Evolutionary conservation across 2,797 vertebrate genomes (phyloP).

Genomic region (Eulemur mongoz): DNA sequence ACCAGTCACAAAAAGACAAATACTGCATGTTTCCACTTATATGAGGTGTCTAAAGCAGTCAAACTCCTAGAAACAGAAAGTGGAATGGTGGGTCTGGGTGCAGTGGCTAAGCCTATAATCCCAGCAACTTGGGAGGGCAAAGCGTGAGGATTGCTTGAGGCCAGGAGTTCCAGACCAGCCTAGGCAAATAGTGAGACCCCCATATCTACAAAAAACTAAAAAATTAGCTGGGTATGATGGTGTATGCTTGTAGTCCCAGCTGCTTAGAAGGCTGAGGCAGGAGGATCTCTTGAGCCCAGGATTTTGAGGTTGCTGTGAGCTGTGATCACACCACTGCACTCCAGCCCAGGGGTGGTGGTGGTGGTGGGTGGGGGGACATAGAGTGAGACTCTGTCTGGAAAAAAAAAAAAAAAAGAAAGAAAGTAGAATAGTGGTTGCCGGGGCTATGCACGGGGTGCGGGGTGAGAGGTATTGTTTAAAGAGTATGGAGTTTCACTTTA

Average conservation of each 20-base stretch:
- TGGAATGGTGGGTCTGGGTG: neutral
- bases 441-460: neutral
- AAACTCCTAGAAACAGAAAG: neutral
- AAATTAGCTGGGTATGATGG: neutral
- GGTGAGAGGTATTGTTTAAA: neutral
- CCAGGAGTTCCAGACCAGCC: neutral
- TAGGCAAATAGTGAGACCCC: neutral
- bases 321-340: neutral
- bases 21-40: neutral
- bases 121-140: neutral
- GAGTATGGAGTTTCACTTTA: neutral
- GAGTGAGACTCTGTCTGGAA: neutral
- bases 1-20: neutral
- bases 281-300: neutral
- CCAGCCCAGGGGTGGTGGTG: too few relatives aligned
- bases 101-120: neutral
- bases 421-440: neutral
- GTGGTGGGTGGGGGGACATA: neutral
- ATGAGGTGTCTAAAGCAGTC: neutral
- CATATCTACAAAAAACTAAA: neutral
- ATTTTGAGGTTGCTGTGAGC: neutral
- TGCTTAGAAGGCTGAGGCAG: neutral
- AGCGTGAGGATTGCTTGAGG: neutral
- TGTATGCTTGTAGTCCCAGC: neutral
- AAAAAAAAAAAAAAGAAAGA: neutral